A percentile compares a stretch with the other conserved stretches of the same genome.
Evolutionary conservation across 2,113 vertebrate genomes (phyloP).

Genomic region (Microtus oregoni): DNA sequence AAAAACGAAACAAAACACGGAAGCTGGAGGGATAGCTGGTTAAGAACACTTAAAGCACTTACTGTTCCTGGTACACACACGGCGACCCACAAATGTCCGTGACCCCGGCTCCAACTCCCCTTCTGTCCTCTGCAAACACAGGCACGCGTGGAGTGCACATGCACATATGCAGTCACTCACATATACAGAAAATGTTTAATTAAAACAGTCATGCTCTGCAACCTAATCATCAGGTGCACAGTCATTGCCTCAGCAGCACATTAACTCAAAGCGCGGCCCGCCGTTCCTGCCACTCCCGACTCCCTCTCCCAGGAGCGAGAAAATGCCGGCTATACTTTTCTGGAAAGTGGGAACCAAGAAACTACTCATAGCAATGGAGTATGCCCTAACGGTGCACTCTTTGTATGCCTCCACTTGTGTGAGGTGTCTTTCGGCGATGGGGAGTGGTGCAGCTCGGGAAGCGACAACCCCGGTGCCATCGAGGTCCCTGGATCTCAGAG

Average conservation of each 20-base stretch:
- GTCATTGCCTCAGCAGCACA: neutral
- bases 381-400: neutral
- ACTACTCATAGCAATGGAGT: neutral
- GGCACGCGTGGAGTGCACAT: neutral
- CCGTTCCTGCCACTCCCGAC: neutral
- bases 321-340: neutral
- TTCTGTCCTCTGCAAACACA: neutral
- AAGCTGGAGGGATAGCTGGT: neutral
- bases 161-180: neutral
- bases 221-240: neutral
- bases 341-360: neutral
- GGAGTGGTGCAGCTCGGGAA: neutral
- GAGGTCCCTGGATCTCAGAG: neutral
- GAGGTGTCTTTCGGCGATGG: neutral
- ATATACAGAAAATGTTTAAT: neutral
- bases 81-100: neutral
- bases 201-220: neutral
- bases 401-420: neutral
- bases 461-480: neutral
- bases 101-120: neutral
- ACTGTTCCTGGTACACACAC: neutral
- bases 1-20: neutral
- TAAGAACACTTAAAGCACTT: neutral
- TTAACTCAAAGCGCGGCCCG: slow-evolving; percentile 34
- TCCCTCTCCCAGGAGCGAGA: neutral